These are phyloP conservation scores for Trochalopteron elliotii DNA, from an alignment of 2,113 vertebrate genomes.

Conservation along the genomic window DNA sequence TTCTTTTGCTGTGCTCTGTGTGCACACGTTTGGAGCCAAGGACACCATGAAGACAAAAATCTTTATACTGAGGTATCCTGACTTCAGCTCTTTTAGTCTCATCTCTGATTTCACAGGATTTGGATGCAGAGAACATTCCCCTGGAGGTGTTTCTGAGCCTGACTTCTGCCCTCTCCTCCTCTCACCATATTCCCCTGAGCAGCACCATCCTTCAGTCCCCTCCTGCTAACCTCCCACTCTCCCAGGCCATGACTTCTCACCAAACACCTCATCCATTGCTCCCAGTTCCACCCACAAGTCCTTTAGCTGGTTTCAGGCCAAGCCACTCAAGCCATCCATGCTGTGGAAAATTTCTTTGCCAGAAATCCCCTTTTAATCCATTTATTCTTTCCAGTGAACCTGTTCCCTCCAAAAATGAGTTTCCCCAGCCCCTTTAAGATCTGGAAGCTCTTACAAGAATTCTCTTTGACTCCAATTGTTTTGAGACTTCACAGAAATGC, in stretches of 20 bases:
- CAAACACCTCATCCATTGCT: not conserved
- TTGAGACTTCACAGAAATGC: not conserved
- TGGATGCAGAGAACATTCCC: not conserved
- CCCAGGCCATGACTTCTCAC: not conserved
- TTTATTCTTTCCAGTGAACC: not conserved
- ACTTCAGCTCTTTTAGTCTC: not conserved
- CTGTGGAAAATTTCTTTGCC: not conserved
- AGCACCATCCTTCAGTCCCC: not conserved
- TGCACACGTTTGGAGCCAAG: not conserved
- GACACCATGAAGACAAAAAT: not conserved
- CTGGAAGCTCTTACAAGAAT: not conserved
- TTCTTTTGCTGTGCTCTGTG: not conserved
- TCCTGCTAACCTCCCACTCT: not conserved
- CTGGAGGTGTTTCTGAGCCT: not conserved
- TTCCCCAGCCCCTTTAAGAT: not conserved
- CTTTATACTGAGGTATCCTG: not conserved
- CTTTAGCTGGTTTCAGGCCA: not conserved
- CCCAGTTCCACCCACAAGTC: not conserved
- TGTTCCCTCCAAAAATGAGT: not conserved
- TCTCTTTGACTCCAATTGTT: not conserved
- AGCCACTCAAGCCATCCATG: not conserved
- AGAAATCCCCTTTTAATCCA: not conserved
- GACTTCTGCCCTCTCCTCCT: not conserved
- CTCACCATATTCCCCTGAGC: not conserved
- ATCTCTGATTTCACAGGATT: not conserved